Percentiles rank a stretch among this genome's conserved stretches.
These are phyloP conservation scores for Geotrypetes seraphini DNA, from an alignment of 2,797 vertebrate genomes.

Conservation along the genomic window DNA sequence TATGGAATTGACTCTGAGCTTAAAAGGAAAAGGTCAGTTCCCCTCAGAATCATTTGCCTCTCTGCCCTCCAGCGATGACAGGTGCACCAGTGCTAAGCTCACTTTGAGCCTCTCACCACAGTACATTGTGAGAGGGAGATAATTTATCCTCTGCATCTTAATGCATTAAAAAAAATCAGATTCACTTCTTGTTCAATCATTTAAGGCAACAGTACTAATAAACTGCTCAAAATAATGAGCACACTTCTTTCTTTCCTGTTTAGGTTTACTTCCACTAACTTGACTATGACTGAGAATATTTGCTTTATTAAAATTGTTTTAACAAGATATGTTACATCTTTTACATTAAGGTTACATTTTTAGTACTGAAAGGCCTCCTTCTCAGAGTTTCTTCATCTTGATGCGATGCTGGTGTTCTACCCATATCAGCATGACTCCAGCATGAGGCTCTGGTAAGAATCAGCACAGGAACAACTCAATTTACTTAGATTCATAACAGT, in stretches of 20 bases:
- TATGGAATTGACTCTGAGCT: constrained; percentile 20
- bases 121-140: constrained; percentile 7
- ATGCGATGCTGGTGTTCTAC: too few species aligned
- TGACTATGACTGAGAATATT: too few species aligned
- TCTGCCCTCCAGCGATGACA: constrained; percentile 31
- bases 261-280: too few species aligned
- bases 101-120: constrained; percentile 14
- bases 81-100: constrained; percentile 10
- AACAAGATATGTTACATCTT: too few species aligned
- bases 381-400: too few species aligned
- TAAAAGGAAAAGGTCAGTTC: constrained; percentile 36
- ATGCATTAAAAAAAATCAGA: constrained; percentile 7
- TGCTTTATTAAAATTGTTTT: too few species aligned
- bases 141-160: constrained; percentile 6
- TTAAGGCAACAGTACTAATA: not conserved
- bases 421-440: too few species aligned
- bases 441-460: too few species aligned
- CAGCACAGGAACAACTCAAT: too few species aligned
- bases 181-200: constrained; percentile 1
- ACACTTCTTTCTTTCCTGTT: accelerated
- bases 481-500: too few species aligned
- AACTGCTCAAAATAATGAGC: not conserved
- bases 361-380: too few species aligned
- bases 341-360: too few species aligned
- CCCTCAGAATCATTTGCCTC: constrained; percentile 26